Evolutionary conservation across 2,888 invertebrate genomes (phyloP), one percentile per base, ranked within the genome.

Genomic region (Tenodera sinensis): DNA sequence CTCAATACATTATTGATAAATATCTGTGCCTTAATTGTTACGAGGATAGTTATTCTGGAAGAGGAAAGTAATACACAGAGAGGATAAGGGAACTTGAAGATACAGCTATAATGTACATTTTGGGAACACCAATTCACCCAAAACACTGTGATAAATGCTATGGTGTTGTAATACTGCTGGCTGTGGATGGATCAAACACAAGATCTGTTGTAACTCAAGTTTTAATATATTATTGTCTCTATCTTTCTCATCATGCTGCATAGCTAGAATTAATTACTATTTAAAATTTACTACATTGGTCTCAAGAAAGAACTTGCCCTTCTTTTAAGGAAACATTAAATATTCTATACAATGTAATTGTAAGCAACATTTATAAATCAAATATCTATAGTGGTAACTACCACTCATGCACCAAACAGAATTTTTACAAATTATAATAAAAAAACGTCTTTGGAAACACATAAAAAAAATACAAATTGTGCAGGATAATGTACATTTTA

Each of bases 161-260:
- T 71, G 54, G 54, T 71, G 54, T 25, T 86, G 86, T 86, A 86
- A 86, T 86, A 86, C 86, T 86, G 86, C 81, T 71, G 86, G 28
- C 30, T 71, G 42, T 42, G 28, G 30, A 81, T 28, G n/a, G 47
- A 85, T 54, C 27, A 85, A 85, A 85, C 54, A 71, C 54, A 71
- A 71, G 54, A 71, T 71, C 54, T 71, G 54, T 71, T 71, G n/a
- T 28, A 47, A 47, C 54, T 85, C 85, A 47, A 28, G 84, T 27
- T 81, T 71, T 27, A n/a, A 71, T 86, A 86, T 81, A 86, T 86
- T 86, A 86, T 86, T 86, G 86, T 86, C 86, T 85, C 85, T 85
- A 28, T 85, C 54, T 54, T 54, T 42, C n/a, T 86, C 81, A 34
- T 81, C 81, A 28, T 86, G 71, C 42, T 81, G 86, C 25, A 28